Evolutionary conservation across 1,140 invertebrate genomes (phyloP), one percentile per base, ranked within the genome.

Genomic region (Lordiphosa stackelbergi): DNA sequence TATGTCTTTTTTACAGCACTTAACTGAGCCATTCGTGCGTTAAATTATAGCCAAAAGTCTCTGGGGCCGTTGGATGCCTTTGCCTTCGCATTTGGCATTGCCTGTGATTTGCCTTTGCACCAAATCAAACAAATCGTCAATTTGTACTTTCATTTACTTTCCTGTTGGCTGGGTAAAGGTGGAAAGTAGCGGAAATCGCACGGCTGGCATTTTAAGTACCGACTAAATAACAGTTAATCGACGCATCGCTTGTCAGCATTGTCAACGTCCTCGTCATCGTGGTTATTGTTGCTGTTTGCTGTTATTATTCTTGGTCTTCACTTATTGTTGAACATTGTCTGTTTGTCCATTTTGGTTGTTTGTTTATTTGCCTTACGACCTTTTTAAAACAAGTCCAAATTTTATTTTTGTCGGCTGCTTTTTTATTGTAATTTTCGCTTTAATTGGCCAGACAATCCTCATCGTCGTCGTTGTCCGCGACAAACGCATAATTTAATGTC

Each of bases 121-220:
- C 64, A 77, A 81, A 83, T 83, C 75, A 81, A 81, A 81, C 75
- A 83, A 81, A 83, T 81, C 72, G 71, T 59, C 75, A 83, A 81
- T 77, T 77, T 81, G 75, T 81, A 83, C 77, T 72, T 81, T 81
- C 75, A 83, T 83, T 75, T 83, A 81, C 75, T 75, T 83, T 75
- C 51, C 66, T 60, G 4, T 4, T 13, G 13, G 6, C 5, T 31
- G 8, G 5, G 7, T 8, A 11, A 19, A 12, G 11, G 34, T 16
- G 28, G 31, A 31, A 48, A 34, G 45, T 47, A 68, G 38, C 75
- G 75, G 75, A 79, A 79, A 81, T 79, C 63, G 63, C 68, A 69
- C 55, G 62, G 71, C 75, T 73, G 74, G 74, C 75, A 81, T 83
- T 81, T 81, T 83, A 83, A 83, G 75, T 52, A 75, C 51, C 63